Conservation (phyloP, 1,140 invertebrate genomes). For the Globodera rostochiensis region DNA sequence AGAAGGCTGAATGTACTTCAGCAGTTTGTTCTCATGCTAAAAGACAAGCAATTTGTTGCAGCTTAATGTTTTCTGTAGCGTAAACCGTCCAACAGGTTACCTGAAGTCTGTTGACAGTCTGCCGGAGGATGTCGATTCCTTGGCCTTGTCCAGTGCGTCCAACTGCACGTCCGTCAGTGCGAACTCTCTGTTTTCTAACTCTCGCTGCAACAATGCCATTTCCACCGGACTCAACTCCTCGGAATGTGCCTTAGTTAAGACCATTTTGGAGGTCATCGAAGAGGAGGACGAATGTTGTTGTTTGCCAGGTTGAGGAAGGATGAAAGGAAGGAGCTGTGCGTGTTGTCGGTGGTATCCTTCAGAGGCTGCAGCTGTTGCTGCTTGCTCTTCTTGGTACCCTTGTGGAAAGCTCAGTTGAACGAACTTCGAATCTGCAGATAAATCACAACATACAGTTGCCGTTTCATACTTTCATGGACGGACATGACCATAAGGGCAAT, state of each 20-base stretch:
- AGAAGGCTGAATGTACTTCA: constrained; percentile 49
- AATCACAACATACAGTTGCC: constrained; percentile 8
- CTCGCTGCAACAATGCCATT: constrained; percentile 75
- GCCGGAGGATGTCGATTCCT: constrained; percentile 94
- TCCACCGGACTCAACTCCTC: background rate
- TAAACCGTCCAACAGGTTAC: too few species aligned
- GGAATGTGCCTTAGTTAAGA: constrained; percentile 15
- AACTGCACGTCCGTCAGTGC: constrained; percentile 91
- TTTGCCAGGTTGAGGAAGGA: background rate
- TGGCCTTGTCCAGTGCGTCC: constrained; percentile 91
- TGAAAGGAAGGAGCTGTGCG: background rate
- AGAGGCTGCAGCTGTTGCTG: constrained; percentile 1
- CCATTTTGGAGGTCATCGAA: constrained; percentile 29
- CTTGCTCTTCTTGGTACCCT: constrained; percentile 72
- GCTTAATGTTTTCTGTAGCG: too few species aligned
- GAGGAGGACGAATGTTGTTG: background rate
- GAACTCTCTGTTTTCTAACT: constrained; percentile 90
- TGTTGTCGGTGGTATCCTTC: constrained; percentile 58
- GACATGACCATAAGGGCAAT: constrained; percentile 1
- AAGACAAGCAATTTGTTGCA: too few species aligned
- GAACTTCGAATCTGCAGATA: constrained; percentile 80
- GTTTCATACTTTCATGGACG: background rate
- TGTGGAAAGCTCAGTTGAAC: constrained; percentile 94
- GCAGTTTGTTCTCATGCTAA: constrained; percentile 56
- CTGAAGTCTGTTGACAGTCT: too few species aligned